These are phyloP conservation scores for Silurus lanzhouensis DNA, from an alignment of 2,797 vertebrate species.

Conservation along the genomic window DNA sequence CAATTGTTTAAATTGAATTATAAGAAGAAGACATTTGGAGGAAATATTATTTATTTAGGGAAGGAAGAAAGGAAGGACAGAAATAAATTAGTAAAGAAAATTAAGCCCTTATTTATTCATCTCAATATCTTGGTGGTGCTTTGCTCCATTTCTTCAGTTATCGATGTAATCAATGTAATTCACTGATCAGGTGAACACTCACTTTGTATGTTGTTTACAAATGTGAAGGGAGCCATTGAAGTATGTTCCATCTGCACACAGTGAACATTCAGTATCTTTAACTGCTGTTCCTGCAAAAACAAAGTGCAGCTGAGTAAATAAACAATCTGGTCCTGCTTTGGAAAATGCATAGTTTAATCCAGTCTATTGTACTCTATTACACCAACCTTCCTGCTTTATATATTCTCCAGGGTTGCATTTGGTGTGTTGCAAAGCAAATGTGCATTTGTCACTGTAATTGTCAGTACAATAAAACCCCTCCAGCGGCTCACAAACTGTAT, in stretches of 20 bases:
- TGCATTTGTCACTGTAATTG: neutral
- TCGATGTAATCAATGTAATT: neutral
- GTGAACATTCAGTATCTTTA: conserved; percentile 58
- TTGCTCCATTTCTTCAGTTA: neutral
- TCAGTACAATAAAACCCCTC: conserved; percentile 59
- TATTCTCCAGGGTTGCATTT: conserved; percentile 62
- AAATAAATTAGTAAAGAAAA: neutral
- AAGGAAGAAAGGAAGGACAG: neutral
- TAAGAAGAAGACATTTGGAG: neutral
- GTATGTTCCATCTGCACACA: conserved; percentile 57
- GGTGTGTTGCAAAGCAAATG: conserved; percentile 44
- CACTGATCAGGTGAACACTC: conserved; percentile 37
- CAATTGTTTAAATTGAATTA: too few relatives aligned
- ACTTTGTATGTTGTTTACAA: conserved; percentile 61
- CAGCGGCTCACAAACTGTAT: conserved; percentile 57
- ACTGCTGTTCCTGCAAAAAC: conserved; percentile 55
- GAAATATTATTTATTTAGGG: neutral
- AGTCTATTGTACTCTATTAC: neutral
- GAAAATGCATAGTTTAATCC: conserved; percentile 45
- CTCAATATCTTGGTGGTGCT: neutral
- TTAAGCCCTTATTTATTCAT: neutral
- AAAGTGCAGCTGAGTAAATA: conserved; percentile 52
- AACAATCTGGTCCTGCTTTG: conserved; percentile 31
- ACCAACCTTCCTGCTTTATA: conserved; percentile 57
- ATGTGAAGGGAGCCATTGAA: conserved; percentile 54